These are phyloP conservation scores for Rhingia campestris DNA, from an alignment of 2,888 invertebrate species.

Conservation along the genomic window DNA sequence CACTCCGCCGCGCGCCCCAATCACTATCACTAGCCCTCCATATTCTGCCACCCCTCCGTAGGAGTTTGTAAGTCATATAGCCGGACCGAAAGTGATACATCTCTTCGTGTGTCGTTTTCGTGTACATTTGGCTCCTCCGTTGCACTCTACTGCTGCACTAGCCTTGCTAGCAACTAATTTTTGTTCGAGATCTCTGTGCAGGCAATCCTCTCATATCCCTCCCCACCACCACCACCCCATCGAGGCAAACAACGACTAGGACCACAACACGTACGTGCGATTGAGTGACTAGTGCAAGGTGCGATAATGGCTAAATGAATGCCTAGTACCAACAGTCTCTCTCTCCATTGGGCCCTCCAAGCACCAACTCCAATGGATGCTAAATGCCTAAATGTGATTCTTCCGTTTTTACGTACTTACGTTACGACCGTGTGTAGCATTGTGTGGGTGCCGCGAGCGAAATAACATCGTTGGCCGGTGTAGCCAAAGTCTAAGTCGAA, in stretches of 20 bases:
- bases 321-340: conserved; percentile 60
- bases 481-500: no score
- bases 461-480: conserved; percentile 21
- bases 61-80: conserved; percentile 64
- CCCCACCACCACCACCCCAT: neutral
- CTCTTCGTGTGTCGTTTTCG: conserved; percentile 56
- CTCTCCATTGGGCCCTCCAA: conserved; percentile 30
- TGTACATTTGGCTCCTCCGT: conserved; percentile 43
- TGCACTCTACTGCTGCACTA: conserved; percentile 19
- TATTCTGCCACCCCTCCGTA: conserved; percentile 20
- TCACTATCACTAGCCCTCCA: conserved; percentile 4
- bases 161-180: conserved; percentile 56
- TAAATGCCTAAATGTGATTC: conserved; percentile 64
- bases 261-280: conserved; percentile 39
- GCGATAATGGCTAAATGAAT: conserved; percentile 71
- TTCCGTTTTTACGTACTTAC: conserved; percentile 22
- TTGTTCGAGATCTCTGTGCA: conserved; percentile 27
- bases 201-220: neutral
- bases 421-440: conserved; percentile 26
- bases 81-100: conserved; percentile 64
- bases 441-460: conserved; percentile 62
- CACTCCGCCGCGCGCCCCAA: conserved; percentile 24
- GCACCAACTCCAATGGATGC: conserved; percentile 28
- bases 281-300: conserved; percentile 69
- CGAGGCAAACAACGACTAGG: conserved; percentile 21